Percentiles rank a stretch among this genome's conserved stretches.
These are phyloP conservation scores for Decapterus maruadsi DNA, from an alignment of 2,797 vertebrate species.

Conservation along the genomic window DNA sequence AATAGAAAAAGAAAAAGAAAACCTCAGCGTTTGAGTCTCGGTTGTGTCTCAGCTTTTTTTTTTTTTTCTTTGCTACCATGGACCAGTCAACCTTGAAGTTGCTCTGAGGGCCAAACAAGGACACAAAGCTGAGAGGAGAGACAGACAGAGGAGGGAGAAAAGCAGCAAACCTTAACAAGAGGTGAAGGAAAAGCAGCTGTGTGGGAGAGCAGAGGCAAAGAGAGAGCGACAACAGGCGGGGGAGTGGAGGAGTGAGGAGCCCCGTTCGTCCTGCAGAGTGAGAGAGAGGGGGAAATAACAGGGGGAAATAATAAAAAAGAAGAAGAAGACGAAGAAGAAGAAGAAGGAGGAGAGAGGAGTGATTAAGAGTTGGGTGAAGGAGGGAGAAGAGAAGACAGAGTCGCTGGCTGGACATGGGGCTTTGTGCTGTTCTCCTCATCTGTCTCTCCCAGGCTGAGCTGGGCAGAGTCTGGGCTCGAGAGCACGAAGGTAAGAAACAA, in stretches of 20 bases:
- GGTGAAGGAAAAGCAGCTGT: conserved; percentile 63
- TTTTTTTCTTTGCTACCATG: conserved; percentile 64
- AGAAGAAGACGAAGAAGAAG: conserved; percentile 35
- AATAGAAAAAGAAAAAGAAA: conserved; percentile 40
- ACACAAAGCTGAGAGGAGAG: conserved; percentile 30
- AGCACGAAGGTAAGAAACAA: conserved; percentile 81
- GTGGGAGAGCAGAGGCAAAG: conserved; percentile 62
- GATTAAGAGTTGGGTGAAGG: conserved; percentile 64
- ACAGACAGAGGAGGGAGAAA: conserved; percentile 57
- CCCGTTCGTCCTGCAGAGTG: conserved; percentile 46
- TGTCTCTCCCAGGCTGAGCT: conserved; percentile 87
- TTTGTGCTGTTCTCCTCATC: conserved; percentile 85
- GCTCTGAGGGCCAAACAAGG: conserved; percentile 54
- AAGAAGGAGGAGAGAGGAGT: conserved; percentile 59
- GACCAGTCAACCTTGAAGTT: conserved; percentile 66
- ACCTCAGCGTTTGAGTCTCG: conserved; percentile 49
- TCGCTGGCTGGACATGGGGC: conserved; percentile 81
- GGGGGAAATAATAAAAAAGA: conserved; percentile 15
- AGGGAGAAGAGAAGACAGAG: conserved; percentile 56
- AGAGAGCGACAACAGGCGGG: conserved; percentile 51
- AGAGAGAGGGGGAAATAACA: conserved; percentile 44
- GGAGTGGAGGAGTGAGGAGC: conserved; percentile 58
- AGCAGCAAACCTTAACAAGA: conserved; percentile 58
- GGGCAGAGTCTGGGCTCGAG: conserved; percentile 81
- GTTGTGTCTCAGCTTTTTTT: conserved; percentile 64